Base-by-base conservation (phyloP, 1,140 invertebrate genomes). In the Nephotettix cincticeps region DNA sequence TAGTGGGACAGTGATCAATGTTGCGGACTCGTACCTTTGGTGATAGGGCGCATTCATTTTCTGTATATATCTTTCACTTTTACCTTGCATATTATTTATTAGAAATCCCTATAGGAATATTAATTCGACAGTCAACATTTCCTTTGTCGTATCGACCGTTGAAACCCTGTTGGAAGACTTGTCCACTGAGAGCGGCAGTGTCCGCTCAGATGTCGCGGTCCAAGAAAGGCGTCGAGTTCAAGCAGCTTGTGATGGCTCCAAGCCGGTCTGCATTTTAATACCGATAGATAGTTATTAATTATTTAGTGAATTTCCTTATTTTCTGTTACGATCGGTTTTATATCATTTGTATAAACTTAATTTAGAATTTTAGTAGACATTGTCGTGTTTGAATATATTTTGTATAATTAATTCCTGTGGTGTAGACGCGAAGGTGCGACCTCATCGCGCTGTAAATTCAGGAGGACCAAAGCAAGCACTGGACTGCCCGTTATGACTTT, bases 51-150 rank as follows among this genome's bases (percentile, higher is more conserved):
- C 56, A 23, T 61, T 61, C 56, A 61, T 61, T 61, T 23, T 61
- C 27, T 61, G 56, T 61, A 61, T 29, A 61, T 61, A 61, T 61
- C 13, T 29, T 61, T 61, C 56, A 61, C 56, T 61, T 61, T 61
- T 61, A 61, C 23, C 56, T 61, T 61, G 56, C 56, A 61, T 61
- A 61, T 61, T 61, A 61, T 61, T 61, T 61, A 61, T 61, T 61
- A 61, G 56, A 61, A 27, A 61, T 25, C 56, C 56, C n/a, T 11
- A 27, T 27, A 29, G 27, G 28, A 27, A 27, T 61, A 61, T 61
- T 61, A 61, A 61, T 61, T 61, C 56, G 23, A 23, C 23, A 61
- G 23, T 61, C 25, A 61, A 61, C n/a, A n/a, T n/a, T 61, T 61
- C 56, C 56, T 27, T 61, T 28, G 56, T 27, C 23, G 27, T 61